A percentile compares a stretch with the other conserved stretches of the same genome.
These are phyloP conservation scores for Pantelozetes paolii DNA, from an alignment of 2,888 invertebrate species.

Conservation along the genomic window DNA sequence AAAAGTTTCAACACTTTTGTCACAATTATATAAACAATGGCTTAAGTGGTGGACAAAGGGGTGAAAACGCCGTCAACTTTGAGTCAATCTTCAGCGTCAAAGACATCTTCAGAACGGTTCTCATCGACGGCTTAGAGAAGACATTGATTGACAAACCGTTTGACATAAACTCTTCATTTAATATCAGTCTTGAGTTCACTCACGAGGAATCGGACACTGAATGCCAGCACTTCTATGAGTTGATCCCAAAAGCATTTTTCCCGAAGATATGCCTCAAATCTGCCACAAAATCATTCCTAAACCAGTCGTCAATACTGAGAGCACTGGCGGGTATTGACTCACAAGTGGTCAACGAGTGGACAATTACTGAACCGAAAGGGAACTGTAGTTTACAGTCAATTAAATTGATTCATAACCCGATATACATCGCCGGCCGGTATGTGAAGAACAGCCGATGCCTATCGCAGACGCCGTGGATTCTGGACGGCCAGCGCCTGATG, in stretches of 20 bases:
- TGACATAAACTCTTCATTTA: constrained; percentile 1
- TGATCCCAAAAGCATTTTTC: constrained; percentile 31
- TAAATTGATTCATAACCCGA: background rate
- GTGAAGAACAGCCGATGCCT: constrained; percentile 75
- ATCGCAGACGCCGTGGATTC: constrained; percentile 91
- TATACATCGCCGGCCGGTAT: constrained; percentile 63
- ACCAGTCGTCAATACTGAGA: constrained; percentile 35
- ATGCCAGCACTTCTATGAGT: constrained; percentile 26
- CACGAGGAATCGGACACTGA: constrained; percentile 10
- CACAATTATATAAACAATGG: background rate
- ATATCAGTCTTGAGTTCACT: constrained; percentile 2
- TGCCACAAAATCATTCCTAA: constrained; percentile 32
- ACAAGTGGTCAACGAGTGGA: background rate
- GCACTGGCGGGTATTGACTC: background rate
- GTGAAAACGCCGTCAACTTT: background rate
- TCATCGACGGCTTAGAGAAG: background rate
- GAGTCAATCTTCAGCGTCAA: background rate
- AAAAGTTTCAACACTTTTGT: background rate
- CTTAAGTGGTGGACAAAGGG: background rate
- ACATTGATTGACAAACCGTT: background rate
- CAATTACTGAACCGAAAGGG: background rate
- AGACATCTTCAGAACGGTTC: background rate
- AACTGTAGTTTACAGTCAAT: constrained; percentile 9
- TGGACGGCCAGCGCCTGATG: constrained; percentile 71
- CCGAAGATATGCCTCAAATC: constrained; percentile 38